phyloP scores from a whole-genome alignment of 2,797 vertebrate genomes.

The Tachyglossus aculeatus region DNA sequence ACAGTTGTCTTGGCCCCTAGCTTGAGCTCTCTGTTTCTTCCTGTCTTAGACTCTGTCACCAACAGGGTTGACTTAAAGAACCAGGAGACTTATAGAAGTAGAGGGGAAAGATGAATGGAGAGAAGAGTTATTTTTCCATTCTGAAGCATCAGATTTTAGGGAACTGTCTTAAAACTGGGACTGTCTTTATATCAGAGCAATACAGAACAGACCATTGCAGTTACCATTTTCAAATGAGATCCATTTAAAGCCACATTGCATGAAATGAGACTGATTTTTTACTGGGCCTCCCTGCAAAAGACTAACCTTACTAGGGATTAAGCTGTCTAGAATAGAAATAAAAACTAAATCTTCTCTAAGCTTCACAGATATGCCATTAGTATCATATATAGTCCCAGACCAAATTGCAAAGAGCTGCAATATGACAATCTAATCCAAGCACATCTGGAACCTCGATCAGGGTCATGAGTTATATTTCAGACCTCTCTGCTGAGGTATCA shows the following conservation, averaged over 20 bases:
- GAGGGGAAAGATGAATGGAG: too few relatives aligned
- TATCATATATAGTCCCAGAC: constrained; percentile 3
- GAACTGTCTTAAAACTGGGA: too few relatives aligned
- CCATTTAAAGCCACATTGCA: neutral
- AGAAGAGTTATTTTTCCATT: too few relatives aligned
- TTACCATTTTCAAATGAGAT: too few relatives aligned
- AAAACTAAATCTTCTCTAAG: constrained; percentile 36
- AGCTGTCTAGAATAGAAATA: constrained; percentile 39
- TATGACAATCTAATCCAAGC: neutral
- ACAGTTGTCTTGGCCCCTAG: too few relatives aligned
- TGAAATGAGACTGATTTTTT: neutral
- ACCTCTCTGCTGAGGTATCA: constrained; percentile 1
- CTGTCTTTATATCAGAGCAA: too few relatives aligned
- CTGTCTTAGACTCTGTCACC: too few relatives aligned
- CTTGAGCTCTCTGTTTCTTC: too few relatives aligned
- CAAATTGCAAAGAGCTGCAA: constrained; percentile 17
- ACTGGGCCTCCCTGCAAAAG: neutral
- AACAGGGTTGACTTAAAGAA: too few relatives aligned
- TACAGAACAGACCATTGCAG: too few relatives aligned
- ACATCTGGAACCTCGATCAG: neutral
- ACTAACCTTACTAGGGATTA: constrained; percentile 40
- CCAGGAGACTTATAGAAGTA: too few relatives aligned
- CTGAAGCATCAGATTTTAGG: too few relatives aligned
- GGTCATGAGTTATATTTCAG: constrained; percentile 20
- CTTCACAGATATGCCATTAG: constrained; percentile 10